Evolutionary conservation across 2,113 vertebrate genomes (phyloP).

Genomic region (Gnathonemus longibarbis): DNA sequence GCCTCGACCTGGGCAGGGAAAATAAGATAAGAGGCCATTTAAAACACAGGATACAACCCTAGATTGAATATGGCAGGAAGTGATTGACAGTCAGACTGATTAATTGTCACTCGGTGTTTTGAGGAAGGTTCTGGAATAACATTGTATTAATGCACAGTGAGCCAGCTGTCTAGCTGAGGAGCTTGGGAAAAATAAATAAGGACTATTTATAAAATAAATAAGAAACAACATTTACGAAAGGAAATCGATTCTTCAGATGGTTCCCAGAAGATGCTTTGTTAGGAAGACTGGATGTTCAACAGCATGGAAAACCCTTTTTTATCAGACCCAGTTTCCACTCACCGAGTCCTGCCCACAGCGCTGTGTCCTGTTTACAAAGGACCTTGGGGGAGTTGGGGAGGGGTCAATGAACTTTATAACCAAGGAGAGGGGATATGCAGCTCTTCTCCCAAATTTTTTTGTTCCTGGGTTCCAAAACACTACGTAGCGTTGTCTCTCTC

Average conservation of each 20-base stretch:
- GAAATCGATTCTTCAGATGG: background rate
- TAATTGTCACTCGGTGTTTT: background rate
- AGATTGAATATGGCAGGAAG: background rate
- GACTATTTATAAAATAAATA: background rate
- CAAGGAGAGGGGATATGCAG: background rate
- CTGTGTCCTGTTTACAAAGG: background rate
- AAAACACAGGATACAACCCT: slow-evolving; percentile 11
- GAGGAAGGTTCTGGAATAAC: slow-evolving; percentile 3
- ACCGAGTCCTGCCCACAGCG: background rate
- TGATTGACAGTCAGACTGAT: slow-evolving; percentile 11
- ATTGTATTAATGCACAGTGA: background rate
- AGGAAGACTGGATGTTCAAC: background rate
- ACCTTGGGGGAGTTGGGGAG: background rate
- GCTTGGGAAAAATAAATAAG: background rate
- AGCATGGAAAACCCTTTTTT: background rate
- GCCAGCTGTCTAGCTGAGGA: no score
- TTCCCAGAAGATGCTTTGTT: background rate
- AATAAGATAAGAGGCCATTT: slow-evolving; percentile 19
- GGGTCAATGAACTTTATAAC: background rate
- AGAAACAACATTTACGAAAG: background rate
- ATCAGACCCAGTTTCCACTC: background rate
- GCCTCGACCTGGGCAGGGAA: slow-evolving; percentile 66
- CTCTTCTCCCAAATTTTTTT: background rate
- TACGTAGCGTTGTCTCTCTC: background rate
- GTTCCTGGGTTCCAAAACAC: background rate